Conservation (phyloP, 92 coral and sea anemone species). For the Virgularia gustaviana region DNA sequence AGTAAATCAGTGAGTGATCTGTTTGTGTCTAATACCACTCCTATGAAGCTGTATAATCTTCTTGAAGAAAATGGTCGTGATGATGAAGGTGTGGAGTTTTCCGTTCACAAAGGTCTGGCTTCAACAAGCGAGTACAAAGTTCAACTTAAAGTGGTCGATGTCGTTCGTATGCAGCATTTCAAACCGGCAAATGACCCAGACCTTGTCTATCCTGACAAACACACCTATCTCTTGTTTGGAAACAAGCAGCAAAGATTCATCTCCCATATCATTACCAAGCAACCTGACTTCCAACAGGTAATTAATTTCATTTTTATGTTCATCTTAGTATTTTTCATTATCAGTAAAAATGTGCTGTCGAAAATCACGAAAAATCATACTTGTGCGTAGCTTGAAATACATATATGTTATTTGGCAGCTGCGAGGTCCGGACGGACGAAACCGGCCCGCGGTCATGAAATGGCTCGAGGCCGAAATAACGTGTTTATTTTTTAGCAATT, state of each 20-base stretch:
- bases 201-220: constrained; percentile 48
- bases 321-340: too few relatives aligned
- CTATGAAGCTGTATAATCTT: constrained; percentile 14
- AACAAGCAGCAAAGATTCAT: constrained; percentile 53
- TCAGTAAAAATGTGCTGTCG: too few relatives aligned
- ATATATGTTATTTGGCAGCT: too few relatives aligned
- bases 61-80: constrained; percentile 61
- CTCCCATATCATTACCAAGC: constrained; percentile 61
- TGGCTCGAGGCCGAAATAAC: too few relatives aligned
- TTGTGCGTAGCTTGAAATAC: too few relatives aligned
- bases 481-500: too few relatives aligned
- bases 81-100: constrained; percentile 43
- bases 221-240: constrained; percentile 69
- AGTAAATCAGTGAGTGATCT: not conserved
- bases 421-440: too few relatives aligned
- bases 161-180: constrained; percentile 67
- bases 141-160: constrained; percentile 58
- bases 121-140: constrained; percentile 26
- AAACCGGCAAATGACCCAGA: constrained; percentile 36
- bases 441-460: too few relatives aligned
- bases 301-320: too few relatives aligned
- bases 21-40: constrained; percentile 3
- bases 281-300: constrained; percentile 81
- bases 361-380: too few relatives aligned
- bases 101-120: not conserved